Conservation (phyloP, 2,888 invertebrate species). For the Omphaloscelis lunosa region DNA sequence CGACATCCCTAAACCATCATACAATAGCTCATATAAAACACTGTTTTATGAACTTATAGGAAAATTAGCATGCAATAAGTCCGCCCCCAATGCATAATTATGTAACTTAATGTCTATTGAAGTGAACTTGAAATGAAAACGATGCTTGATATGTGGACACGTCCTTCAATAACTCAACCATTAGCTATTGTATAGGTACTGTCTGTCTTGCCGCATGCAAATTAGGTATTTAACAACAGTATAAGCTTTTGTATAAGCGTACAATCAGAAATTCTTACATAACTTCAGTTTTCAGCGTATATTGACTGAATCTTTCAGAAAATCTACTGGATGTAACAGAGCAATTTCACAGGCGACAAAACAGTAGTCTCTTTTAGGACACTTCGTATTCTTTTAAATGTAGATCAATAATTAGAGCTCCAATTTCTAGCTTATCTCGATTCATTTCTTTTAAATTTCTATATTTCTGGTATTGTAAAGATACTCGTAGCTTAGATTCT, state of each 20-base stretch:
- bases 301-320: not conserved
- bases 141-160: slow-evolving; percentile 66
- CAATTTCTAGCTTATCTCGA: slow-evolving; percentile 48
- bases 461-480: slow-evolving; percentile 60
- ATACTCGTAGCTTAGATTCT: slow-evolving; percentile 55
- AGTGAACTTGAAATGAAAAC: slow-evolving; percentile 63
- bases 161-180: slow-evolving; percentile 37
- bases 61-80: slow-evolving; percentile 13
- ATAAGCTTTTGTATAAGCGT: slow-evolving; percentile 9
- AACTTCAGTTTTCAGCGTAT: not conserved
- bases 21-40: not conserved
- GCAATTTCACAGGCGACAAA: not conserved
- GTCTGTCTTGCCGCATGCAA: slow-evolving; percentile 13
- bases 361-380: slow-evolving; percentile 24
- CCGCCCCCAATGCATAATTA: slow-evolving; percentile 26
- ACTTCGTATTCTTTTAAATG: slow-evolving; percentile 19
- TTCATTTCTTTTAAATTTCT: slow-evolving; percentile 25
- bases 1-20: not conserved
- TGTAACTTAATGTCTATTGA: slow-evolving; percentile 63
- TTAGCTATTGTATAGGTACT: slow-evolving; percentile 5
- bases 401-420: slow-evolving; percentile 28
- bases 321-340: not conserved
- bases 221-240: slow-evolving; percentile 21
- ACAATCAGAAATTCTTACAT: not conserved
- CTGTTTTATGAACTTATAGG: not conserved